phyloP scores from a whole-genome alignment of 2,888 invertebrate genomes.

The Volucella bombylans region DNA sequence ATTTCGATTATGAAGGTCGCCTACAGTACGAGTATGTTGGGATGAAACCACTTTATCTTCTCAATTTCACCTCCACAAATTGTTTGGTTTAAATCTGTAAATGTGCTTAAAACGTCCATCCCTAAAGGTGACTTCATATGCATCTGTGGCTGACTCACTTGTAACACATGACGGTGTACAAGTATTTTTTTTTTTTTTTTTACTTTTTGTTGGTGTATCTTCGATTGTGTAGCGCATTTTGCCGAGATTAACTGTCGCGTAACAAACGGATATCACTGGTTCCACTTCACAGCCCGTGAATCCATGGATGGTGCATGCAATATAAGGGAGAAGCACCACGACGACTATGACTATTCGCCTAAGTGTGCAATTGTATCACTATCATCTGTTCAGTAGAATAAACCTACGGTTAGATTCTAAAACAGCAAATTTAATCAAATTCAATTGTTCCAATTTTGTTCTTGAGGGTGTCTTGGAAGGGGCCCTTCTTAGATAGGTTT shows the following conservation, averaged over 20 bases:
- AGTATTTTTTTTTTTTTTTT: slow-evolving; percentile 30
- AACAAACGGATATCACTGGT: slow-evolving; percentile 81
- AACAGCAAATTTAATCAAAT: slow-evolving; percentile 1
- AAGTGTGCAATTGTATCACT: slow-evolving; percentile 32
- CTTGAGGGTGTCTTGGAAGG: neutral
- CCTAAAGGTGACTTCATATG: slow-evolving; percentile 16
- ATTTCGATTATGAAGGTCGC: too few species aligned
- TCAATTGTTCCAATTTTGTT: slow-evolving; percentile 2
- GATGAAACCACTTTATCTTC: too few species aligned
- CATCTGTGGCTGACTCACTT: slow-evolving; percentile 54
- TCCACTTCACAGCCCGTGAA: slow-evolving; percentile 81
- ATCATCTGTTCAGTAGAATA: slow-evolving; percentile 2
- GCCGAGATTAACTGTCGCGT: slow-evolving; percentile 78
- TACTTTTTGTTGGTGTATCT: slow-evolving; percentile 47
- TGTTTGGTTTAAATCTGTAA: slow-evolving; percentile 12
- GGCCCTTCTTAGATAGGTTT: neutral
- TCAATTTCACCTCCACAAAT: neutral
- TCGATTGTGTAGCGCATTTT: too few species aligned
- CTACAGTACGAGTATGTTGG: too few species aligned
- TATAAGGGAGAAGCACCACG: slow-evolving; percentile 22
- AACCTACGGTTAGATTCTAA: neutral
- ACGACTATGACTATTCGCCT: too few species aligned
- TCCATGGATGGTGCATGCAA: slow-evolving; percentile 72
- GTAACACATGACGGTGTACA: slow-evolving; percentile 21
- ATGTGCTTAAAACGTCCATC: slow-evolving; percentile 26